phyloP scores from a whole-genome alignment of 2,797 vertebrate genomes.

The Apogon hyalosoma region DNA sequence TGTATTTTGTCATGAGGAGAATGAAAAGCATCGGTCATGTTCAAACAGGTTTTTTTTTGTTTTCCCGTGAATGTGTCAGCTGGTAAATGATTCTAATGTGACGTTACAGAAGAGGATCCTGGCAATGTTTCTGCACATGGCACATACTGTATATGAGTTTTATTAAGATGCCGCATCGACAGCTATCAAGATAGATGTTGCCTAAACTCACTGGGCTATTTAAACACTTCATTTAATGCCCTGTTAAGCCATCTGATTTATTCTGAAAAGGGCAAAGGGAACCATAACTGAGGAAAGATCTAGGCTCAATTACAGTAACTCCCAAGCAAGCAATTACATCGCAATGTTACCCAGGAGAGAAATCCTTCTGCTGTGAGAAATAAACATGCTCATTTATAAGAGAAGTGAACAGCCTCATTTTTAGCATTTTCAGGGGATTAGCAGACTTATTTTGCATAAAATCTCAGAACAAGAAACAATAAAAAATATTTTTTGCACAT shows the following conservation, averaged over 20 bases:
- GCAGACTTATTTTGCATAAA: not conserved
- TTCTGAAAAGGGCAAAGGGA: constrained; percentile 55
- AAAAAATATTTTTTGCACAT: not conserved
- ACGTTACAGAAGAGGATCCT: constrained; percentile 6
- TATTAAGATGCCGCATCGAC: constrained; percentile 11
- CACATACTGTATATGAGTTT: constrained; percentile 3
- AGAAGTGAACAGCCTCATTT: not conserved
- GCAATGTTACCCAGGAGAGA: constrained; percentile 22
- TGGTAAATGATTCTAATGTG: not conserved
- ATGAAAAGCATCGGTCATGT: constrained; percentile 6
- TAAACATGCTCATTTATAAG: not conserved
- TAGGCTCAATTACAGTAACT: constrained; percentile 48
- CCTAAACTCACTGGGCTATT: constrained; percentile 17
- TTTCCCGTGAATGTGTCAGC: not conserved
- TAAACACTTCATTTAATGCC: constrained; percentile 23
- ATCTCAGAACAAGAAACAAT: not conserved
- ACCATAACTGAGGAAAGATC: constrained; percentile 36
- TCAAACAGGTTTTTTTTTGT: not conserved
- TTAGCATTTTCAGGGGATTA: not conserved
- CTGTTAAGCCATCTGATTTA: constrained; percentile 20
- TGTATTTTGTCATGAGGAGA: constrained; percentile 1
- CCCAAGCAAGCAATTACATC: constrained; percentile 28
- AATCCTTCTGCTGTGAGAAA: constrained; percentile 13
- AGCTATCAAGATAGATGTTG: constrained; percentile 30
- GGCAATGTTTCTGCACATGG: not conserved